Percentiles rank a stretch among this genome's conserved stretches.
These are phyloP conservation scores for Argyrosomus regius DNA, from an alignment of 2,797 vertebrate species.

Conservation along the genomic window DNA sequence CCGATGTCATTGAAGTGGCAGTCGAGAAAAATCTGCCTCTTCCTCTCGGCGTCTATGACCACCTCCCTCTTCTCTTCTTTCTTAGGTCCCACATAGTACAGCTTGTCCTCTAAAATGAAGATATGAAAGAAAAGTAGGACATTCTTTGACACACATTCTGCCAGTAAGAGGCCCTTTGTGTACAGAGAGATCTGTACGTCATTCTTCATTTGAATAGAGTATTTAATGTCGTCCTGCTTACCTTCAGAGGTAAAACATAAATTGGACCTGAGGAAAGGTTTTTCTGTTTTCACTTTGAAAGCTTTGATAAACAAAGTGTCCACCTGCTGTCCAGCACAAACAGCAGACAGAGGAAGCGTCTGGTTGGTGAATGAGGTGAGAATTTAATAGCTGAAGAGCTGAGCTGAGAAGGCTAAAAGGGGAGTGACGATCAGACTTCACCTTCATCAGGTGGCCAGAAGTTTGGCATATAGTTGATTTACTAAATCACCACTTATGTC, in stretches of 20 bases:
- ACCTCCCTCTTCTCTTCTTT: constrained; percentile 94
- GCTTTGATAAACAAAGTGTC: too few relatives aligned
- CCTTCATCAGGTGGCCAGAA: not conserved
- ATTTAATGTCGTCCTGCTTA: not conserved
- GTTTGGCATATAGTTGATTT: not conserved
- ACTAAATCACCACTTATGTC: not conserved
- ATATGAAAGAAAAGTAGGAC: not conserved
- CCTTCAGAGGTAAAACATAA: not conserved
- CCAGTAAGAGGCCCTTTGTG: not conserved
- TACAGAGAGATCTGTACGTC: not conserved
- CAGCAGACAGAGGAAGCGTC: too few relatives aligned
- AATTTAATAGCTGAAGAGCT: too few relatives aligned
- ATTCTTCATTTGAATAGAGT: not conserved
- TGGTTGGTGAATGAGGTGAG: too few relatives aligned
- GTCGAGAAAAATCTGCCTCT: constrained; percentile 91
- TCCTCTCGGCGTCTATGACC: constrained; percentile 89
- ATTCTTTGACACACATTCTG: not conserved
- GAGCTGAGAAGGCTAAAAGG: too few relatives aligned
- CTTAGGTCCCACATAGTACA: constrained; percentile 93
- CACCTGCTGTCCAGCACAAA: not conserved
- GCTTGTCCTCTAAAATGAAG: constrained; percentile 82
- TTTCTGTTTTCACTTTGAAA: too few relatives aligned
- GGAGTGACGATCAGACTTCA: too few relatives aligned
- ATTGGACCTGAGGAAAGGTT: not conserved
- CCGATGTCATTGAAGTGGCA: constrained; percentile 92